Evolutionary conservation across 2,797 vertebrate species (phyloP), one percentile per base, ranked within the genome.

Genomic region (Malacoctenus gilli): DNA sequence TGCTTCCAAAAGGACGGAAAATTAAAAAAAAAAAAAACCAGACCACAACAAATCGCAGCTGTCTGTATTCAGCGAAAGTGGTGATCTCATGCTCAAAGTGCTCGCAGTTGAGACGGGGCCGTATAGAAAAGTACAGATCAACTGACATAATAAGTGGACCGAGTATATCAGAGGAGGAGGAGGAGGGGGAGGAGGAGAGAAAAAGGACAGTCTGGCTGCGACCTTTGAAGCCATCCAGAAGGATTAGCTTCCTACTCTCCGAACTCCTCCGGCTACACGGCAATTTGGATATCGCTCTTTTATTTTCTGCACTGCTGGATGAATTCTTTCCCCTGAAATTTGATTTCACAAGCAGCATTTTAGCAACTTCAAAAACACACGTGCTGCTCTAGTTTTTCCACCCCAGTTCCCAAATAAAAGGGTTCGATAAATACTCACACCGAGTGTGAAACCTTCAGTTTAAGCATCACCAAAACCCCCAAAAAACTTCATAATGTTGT

Each of bases 331-430:
- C 14, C 14, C 22, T 31, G 31, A 59, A 76, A 75, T 73, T 50
- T 30, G 25, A 84, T 82, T 85, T 82, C 41, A 72, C 62, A 76
- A 77, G 80, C 51, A 69, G 20, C 38, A 16, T 42, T 50, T 14
- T 16, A 55, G 37, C 44, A 70, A 74, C 62, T 58, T 68, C n/a
- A 63, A 67, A 77, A 85, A 80, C 70, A 85, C 74, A 30, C 88
- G 72, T 43, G 47, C 36, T 39, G 23, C 37, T 59, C 50, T 18
- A 35, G 48, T 37, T 59, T 63, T 8, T 25, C 8, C 8, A n/a
- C 25, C 25, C 9, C 25, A 28, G 19, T 12, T 44, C 25, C 32
- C n/a, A n/a, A n/a, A n/a, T n/a, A n/a, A n/a, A n/a, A n/a, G n/a
- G n/a, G n/a, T 64, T 50, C 72, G 63, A 75, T 50, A 35, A 48